These are phyloP conservation scores for Heterocephalus glaber DNA, from an alignment of 2,113 vertebrate species.

Conservation along the genomic window DNA sequence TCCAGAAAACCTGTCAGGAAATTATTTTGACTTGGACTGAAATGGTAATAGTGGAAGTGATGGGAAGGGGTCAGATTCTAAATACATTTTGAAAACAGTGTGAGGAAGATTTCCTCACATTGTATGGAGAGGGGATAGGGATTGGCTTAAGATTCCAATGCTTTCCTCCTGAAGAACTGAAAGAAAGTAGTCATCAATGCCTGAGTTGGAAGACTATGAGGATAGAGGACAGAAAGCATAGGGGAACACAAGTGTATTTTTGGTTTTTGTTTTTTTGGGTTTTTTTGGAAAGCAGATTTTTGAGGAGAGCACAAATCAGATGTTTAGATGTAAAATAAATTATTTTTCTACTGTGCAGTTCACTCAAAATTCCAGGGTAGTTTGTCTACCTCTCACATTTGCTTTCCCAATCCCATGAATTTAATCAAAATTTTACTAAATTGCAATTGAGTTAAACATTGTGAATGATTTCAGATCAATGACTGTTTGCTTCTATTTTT, in stretches of 20 bases:
- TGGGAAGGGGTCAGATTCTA: neutral
- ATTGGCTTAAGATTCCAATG: neutral
- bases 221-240: neutral
- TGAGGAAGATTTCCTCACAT: neutral
- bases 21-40: neutral
- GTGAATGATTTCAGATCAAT: neutral
- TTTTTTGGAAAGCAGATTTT: neutral
- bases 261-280: too few relatives aligned
- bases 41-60: neutral
- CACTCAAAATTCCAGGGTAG: neutral
- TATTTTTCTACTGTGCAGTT: neutral
- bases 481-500: neutral
- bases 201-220: neutral
- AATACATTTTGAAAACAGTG: slow-evolving; percentile 11
- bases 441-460: neutral
- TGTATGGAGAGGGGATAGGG: neutral
- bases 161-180: neutral
- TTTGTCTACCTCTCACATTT: neutral
- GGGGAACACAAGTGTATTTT: neutral
- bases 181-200: neutral
- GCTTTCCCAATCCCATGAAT: neutral
- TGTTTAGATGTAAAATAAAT: neutral
- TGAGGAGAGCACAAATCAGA: neutral
- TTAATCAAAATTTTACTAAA: slow-evolving; percentile 44
- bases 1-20: slow-evolving; percentile 33